Evolutionary conservation across 2,888 invertebrate genomes (phyloP).

Genomic region (Caenorhabditis becei): DNA sequence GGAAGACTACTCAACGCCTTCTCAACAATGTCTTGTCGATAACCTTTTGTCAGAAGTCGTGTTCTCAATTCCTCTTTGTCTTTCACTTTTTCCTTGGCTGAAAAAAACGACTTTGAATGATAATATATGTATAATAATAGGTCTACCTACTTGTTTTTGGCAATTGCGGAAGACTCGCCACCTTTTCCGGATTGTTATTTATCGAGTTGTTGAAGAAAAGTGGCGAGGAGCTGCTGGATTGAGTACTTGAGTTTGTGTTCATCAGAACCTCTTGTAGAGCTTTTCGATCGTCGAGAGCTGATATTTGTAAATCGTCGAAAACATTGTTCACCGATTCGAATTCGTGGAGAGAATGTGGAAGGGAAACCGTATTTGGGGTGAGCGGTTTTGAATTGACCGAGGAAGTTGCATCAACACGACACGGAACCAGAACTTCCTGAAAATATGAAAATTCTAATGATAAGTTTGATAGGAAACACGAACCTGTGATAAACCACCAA

Average conservation of each 20-base stretch:
- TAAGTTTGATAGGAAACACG: no score
- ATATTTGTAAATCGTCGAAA: slow-evolving; percentile 77
- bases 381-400: slow-evolving; percentile 5
- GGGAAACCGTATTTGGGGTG: slow-evolving; percentile 7
- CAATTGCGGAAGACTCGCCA: background rate
- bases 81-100: slow-evolving; percentile 16
- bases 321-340: slow-evolving; percentile 71
- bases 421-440: slow-evolving; percentile 55
- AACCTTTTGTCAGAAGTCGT: slow-evolving; percentile 63
- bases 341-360: slow-evolving; percentile 65
- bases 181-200: slow-evolving; percentile 32
- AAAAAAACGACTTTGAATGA: background rate
- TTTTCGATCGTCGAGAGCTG: slow-evolving; percentile 74
- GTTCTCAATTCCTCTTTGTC: slow-evolving; percentile 49
- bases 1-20: slow-evolving; percentile 53
- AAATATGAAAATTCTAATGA: no score
- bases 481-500: slow-evolving; percentile 11
- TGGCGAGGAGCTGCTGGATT: slow-evolving; percentile 29
- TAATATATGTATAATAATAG: background rate
- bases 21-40: slow-evolving; percentile 62
- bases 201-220: slow-evolving; percentile 17
- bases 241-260: slow-evolving; percentile 12
- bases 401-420: slow-evolving; percentile 8
- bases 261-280: slow-evolving; percentile 66
- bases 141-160: background rate